A percentile compares a stretch with the other conserved stretches of the same genome.
Conservation (phyloP, 2,113 vertebrate genomes). For the Sclerurus mexicanus region DNA sequence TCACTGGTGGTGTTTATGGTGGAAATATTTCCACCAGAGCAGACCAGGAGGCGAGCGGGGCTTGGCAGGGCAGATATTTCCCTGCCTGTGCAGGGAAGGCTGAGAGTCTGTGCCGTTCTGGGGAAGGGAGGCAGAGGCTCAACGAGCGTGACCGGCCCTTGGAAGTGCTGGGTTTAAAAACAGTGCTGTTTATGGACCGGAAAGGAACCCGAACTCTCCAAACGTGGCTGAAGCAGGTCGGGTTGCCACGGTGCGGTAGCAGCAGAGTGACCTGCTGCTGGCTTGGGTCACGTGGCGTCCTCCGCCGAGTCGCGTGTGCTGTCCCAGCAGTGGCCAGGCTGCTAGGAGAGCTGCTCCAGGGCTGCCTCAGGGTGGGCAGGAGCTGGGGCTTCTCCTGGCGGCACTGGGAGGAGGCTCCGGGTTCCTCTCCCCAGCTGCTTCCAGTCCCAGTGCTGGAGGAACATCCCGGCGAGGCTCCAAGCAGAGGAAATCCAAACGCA, state of each 20-base stretch:
- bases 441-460: background rate
- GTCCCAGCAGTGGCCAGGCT: background rate
- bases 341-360: background rate
- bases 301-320: background rate
- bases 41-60: background rate
- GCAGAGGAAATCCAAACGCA: background rate
- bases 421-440: too few species aligned
- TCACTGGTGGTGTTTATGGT: background rate
- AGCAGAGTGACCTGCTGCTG: background rate
- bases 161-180: constrained; percentile 23
- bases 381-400: background rate
- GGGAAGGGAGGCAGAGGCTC: background rate
- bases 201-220: constrained; percentile 8
- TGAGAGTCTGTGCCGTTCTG: background rate
- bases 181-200: background rate
- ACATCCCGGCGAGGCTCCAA: background rate
- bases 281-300: background rate
- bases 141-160: background rate
- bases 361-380: background rate
- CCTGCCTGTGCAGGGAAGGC: background rate
- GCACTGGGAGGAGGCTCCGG: background rate
- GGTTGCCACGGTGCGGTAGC: background rate
- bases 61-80: background rate
- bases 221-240: background rate
- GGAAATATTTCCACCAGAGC: background rate